A percentile compares a stretch with the other conserved stretches of the same genome.
Conservation (phyloP, 2,888 invertebrate species). For the Xiphydria camelus region DNA sequence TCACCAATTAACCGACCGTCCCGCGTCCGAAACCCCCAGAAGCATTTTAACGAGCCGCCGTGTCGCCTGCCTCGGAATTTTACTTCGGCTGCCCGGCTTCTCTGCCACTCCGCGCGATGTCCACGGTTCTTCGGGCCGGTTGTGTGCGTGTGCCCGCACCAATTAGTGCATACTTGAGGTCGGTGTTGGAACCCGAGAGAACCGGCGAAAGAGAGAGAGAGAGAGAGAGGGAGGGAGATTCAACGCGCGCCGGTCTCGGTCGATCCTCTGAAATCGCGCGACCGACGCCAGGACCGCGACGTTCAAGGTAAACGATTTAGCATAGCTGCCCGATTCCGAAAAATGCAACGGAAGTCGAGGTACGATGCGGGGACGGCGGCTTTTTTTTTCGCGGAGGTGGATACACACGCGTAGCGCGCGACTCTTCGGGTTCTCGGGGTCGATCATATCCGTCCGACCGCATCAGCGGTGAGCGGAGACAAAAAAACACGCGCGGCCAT, state of each 20-base stretch:
- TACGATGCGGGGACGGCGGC: no score
- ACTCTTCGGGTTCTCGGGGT: no score
- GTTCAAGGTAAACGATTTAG: conserved; percentile 22
- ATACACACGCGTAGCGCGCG: no score
- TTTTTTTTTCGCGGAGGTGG: no score
- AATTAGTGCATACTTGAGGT: conserved; percentile 56
- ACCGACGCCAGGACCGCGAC: conserved; percentile 12
- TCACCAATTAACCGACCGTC: conserved; percentile 57
- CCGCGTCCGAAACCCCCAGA: conserved; percentile 55
- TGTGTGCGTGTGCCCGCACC: conserved; percentile 47
- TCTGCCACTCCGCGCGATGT: conserved; percentile 16
- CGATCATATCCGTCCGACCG: no score
- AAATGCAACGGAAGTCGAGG: no score
- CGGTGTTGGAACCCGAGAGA: conserved; percentile 9
- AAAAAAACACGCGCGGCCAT: no score
- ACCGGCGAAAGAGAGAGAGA: conserved; percentile 11
- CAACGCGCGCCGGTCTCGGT: neutral
- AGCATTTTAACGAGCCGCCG: conserved; percentile 59
- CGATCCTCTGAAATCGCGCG: neutral
- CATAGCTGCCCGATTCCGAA: conserved; percentile 29
- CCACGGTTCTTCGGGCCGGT: conserved; percentile 19
- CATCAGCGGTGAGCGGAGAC: no score
- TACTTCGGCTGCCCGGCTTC: conserved; percentile 37
- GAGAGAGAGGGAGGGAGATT: conserved; percentile 25
- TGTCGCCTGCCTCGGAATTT: conserved; percentile 55